Evolutionary conservation across 2,797 vertebrate species (phyloP).

Genomic region (Enteromius radiatus): DNA sequence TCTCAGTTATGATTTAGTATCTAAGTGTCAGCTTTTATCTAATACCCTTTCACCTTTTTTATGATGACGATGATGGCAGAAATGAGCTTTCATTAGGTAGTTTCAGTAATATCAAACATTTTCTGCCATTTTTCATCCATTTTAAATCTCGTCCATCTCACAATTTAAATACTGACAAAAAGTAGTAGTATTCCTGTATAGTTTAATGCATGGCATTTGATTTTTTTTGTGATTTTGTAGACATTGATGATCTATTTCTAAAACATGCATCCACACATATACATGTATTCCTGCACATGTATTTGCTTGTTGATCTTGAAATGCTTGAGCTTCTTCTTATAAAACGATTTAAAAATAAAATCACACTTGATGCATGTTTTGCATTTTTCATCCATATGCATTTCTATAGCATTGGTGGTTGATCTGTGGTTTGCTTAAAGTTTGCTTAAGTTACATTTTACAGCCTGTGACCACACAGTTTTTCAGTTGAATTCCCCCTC

Average conservation of each 20-base stretch:
- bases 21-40: background rate
- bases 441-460: slow-evolving; percentile 3
- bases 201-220: background rate
- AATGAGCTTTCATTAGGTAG: background rate
- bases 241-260: background rate
- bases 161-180: background rate
- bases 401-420: slow-evolving; percentile 7
- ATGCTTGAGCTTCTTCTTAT: background rate
- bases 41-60: background rate
- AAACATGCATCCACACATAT: background rate
- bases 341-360: background rate
- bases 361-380: background rate
- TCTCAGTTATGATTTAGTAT: background rate
- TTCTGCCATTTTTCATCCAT: background rate
- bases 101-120: background rate
- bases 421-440: slow-evolving; percentile 6
- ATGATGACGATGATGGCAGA: background rate
- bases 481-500: slow-evolving; percentile 39
- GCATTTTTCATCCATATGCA: background rate
- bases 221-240: background rate
- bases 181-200: background rate
- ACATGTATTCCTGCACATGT: background rate
- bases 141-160: background rate
- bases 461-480: slow-evolving; percentile 13
- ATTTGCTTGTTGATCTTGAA: background rate